A percentile compares a stretch with the other conserved stretches of the same genome.
Evolutionary conservation across 1,140 invertebrate species (phyloP).

Genomic region (Eriocheir sinensis): DNA sequence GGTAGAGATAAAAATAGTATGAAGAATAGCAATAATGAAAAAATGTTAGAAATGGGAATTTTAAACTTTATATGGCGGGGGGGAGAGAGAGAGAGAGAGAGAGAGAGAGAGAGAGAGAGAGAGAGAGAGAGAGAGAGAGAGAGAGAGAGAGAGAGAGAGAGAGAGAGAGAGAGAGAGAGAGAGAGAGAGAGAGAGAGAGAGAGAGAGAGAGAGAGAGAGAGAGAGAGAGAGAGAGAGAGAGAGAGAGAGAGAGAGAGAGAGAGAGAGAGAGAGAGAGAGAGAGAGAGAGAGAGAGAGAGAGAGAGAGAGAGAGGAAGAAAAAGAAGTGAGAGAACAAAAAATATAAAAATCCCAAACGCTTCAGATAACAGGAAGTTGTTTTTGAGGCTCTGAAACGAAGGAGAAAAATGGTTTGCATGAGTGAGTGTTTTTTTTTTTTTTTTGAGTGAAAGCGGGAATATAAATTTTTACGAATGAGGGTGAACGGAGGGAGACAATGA

Average conservation of each 20-base stretch:
- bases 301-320: not conserved
- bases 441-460: too few species aligned
- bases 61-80: too few species aligned
- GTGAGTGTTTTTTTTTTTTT: too few species aligned
- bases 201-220: not conserved
- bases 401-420: not conserved
- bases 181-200: not conserved
- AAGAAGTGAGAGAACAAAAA: too few species aligned
- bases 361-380: conserved; percentile 11
- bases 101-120: too few species aligned
- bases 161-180: not conserved
- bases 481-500: not conserved
- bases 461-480: not conserved
- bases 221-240: not conserved
- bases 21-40: too few species aligned
- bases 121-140: not conserved
- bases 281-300: too few species aligned
- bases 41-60: too few species aligned
- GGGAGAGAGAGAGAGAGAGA: not conserved
- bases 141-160: not conserved
- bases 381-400: not conserved
- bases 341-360: too few species aligned
- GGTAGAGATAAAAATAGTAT: too few species aligned
- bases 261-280: too few species aligned
- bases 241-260: too few species aligned